A percentile compares a stretch with the other conserved stretches of the same genome.
phyloP scores from a whole-genome alignment of 2,888 invertebrate genomes.

The Acrocera orbiculus region DNA sequence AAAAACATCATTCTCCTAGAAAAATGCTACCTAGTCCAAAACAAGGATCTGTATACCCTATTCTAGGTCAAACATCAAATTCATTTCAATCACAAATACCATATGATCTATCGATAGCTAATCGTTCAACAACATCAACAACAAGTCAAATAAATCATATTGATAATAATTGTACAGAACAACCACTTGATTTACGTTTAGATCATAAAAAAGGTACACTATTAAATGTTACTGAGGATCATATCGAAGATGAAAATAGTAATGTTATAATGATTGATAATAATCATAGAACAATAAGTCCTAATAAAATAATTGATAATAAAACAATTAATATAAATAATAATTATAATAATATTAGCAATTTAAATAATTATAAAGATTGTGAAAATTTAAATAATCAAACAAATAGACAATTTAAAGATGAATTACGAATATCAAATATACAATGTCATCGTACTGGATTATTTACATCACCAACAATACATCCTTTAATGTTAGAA shows the following conservation, averaged over 20 bases:
- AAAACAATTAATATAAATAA: slow-evolving; percentile 12
- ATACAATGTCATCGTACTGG: slow-evolving; percentile 31
- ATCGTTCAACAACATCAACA: slow-evolving; percentile 23
- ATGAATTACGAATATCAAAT: slow-evolving; percentile 26
- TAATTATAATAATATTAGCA: slow-evolving; percentile 7
- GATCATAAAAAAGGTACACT: slow-evolving; percentile 55
- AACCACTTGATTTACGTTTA: slow-evolving; percentile 75
- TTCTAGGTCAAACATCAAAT: slow-evolving; percentile 39
- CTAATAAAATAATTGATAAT: slow-evolving; percentile 20
- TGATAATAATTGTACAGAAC: slow-evolving; percentile 36
- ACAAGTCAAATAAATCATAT: slow-evolving; percentile 29
- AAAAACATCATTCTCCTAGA: slow-evolving; percentile 81
- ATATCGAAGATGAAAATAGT: slow-evolving; percentile 70
- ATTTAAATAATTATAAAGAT: slow-evolving; percentile 12
- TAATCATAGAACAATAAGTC: slow-evolving; percentile 34
- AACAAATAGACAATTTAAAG: slow-evolving; percentile 13
- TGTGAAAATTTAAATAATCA: slow-evolving; percentile 8
- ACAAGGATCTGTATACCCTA: slow-evolving; percentile 55
- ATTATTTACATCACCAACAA: slow-evolving; percentile 31
- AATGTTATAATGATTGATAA: slow-evolving; percentile 44
- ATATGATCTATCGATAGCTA: slow-evolving; percentile 41
- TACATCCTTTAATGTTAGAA: slow-evolving; percentile 54
- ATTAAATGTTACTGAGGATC: slow-evolving; percentile 29
- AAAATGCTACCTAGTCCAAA: slow-evolving; percentile 67
- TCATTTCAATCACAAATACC: slow-evolving; percentile 39